These are phyloP conservation scores for Thunnus thynnus DNA, from an alignment of 2,113 vertebrate genomes.

Conservation along the genomic window DNA sequence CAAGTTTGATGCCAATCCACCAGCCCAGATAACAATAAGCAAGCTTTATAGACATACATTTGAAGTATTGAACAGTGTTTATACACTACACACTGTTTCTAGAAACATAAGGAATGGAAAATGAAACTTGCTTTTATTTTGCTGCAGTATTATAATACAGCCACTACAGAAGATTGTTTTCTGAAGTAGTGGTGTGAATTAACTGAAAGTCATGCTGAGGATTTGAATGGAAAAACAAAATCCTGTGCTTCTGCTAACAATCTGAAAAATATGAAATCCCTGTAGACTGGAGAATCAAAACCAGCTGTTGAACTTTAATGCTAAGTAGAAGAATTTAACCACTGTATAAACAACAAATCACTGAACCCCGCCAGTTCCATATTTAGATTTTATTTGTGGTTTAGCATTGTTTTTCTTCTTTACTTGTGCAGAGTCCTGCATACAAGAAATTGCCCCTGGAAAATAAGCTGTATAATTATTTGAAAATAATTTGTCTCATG, in stretches of 20 bases:
- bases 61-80: neutral
- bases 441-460: neutral
- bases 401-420: neutral
- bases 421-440: neutral
- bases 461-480: neutral
- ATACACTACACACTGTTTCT: neutral
- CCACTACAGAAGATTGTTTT: too few relatives aligned
- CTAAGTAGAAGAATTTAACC: conserved; percentile 1
- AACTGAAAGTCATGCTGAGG: neutral
- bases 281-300: conserved; percentile 17
- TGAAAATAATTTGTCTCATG: too few relatives aligned
- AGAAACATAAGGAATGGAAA: too few relatives aligned
- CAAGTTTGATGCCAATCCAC: conserved; percentile 35
- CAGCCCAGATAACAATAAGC: conserved; percentile 10
- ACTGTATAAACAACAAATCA: conserved; percentile 5
- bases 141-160: too few relatives aligned
- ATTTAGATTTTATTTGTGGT: conserved; percentile 8
- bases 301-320: conserved; percentile 44
- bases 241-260: neutral
- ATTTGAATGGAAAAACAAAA: conserved; percentile 12
- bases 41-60: neutral
- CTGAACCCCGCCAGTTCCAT: neutral
- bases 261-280: neutral
- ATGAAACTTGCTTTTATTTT: too few relatives aligned
- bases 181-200: too few relatives aligned